phyloP scores from a whole-genome alignment of 2,113 vertebrate species.

The Gallinago undulata region DNA sequence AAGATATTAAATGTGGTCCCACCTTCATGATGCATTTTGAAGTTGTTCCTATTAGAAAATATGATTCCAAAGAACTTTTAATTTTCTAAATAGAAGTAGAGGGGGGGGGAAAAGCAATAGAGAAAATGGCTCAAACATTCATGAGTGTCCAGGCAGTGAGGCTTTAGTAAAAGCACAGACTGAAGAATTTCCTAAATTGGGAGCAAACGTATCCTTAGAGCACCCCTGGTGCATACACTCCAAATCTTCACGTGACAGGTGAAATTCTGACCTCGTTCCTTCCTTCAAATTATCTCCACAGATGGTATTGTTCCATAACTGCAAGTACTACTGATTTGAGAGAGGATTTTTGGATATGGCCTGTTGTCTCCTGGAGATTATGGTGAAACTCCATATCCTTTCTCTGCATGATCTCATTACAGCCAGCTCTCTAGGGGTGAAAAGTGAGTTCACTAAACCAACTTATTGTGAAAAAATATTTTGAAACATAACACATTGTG shows the following conservation, averaged over 20 bases:
- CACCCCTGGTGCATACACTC: neutral
- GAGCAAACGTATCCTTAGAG: neutral
- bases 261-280: neutral
- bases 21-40: neutral
- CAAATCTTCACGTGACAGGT: neutral
- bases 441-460: constrained; percentile 52
- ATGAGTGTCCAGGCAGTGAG: neutral
- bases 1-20: neutral
- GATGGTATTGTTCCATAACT: neutral
- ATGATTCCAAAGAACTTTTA: neutral
- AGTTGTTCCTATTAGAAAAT: neutral
- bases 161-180: neutral
- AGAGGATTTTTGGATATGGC: constrained; percentile 1
- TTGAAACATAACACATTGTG: constrained; percentile 50
- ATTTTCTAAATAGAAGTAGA: neutral
- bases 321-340: neutral
- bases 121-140: neutral
- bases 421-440: neutral
- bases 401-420: constrained; percentile 43
- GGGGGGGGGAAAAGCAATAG: neutral
- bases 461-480: constrained; percentile 64
- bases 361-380: constrained; percentile 35
- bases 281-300: neutral
- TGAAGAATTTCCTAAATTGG: neutral
- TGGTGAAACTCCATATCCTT: constrained; percentile 42